A percentile compares a stretch with the other conserved stretches of the same genome.
These are phyloP conservation scores for Sus scrofa DNA, from an alignment of 2,113 vertebrate genomes.

Conservation along the genomic window DNA sequence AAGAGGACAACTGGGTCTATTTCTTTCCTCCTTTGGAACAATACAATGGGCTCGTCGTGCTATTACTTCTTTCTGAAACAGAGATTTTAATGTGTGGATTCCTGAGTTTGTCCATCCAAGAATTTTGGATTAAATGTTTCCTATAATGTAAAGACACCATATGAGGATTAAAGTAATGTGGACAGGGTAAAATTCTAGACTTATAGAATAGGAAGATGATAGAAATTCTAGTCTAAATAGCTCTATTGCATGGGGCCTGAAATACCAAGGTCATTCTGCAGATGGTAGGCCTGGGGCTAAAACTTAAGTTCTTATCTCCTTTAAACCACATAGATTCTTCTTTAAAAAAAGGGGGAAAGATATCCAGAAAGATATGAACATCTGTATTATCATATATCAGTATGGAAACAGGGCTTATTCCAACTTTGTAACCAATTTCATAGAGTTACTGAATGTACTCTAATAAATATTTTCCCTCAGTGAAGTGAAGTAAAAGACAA, in stretches of 20 bases:
- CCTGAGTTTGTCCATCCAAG: neutral
- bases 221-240: neutral
- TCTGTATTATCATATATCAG: neutral
- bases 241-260: neutral
- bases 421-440: neutral
- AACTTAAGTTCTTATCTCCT: neutral
- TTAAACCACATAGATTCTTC: neutral
- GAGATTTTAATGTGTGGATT: neutral
- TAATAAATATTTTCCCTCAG: neutral
- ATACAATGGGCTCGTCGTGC: neutral
- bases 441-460: neutral
- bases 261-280: neutral
- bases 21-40: neutral
- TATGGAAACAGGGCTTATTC: neutral
- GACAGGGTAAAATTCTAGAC: neutral
- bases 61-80: neutral
- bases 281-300: neutral
- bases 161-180: neutral
- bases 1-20: neutral
- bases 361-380: neutral
- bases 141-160: neutral
- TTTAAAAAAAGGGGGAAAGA: neutral
- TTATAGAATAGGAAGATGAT: neutral
- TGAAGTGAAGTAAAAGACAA: neutral
- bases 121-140: constrained; percentile 25